Evolutionary conservation across 2,797 vertebrate genomes (phyloP), one percentile per base, ranked within the genome.

Genomic region (Sebastes baramenuke): DNA sequence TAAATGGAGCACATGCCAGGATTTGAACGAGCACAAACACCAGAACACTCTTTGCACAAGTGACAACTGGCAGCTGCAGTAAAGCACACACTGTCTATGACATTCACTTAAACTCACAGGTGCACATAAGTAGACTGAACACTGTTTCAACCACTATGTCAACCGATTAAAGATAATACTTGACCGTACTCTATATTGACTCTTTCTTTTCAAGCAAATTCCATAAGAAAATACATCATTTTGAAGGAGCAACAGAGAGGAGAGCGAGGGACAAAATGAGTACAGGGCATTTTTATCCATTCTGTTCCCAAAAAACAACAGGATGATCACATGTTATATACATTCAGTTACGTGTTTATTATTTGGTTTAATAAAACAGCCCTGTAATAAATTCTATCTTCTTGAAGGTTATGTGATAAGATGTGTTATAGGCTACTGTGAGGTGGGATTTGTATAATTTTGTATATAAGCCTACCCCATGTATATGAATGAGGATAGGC

Each of bases 1-100:
- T 83, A 88, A 90, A 85, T 81, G 84, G 80, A 71, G 78, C 88
- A 84, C 78, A 85, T 74, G 85, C 75, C 79, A 75, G 66, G 72
- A 81, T 72, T 71, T 88, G 81, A 77, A 79, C 34, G 5, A 81
- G 59, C 79, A 80, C 61, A 77, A 64, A 69, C 75, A 77, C 84
- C 61, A 84, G 81, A 90, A 91, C 75, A 75, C 67, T 88, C 87
- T 91, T 87, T 87, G 67, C 62, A 67, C 66, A n/a, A 68, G 70
- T 75, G 67, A 80, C 81, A 84, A 80, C 49, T 80, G 72, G 75
- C 81, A 80, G 75, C 72, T 88, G 78, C 60, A 72, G 68, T 55
- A 54, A 72, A 67, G 67, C 61, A 76, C 18, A 67, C 6, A 64
- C 24, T 38, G n/a, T 49, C 18, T 61, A 29, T 74, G 58, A 77